These are phyloP conservation scores for Thyatira batis DNA, from an alignment of 2,888 invertebrate species.

Conservation along the genomic window DNA sequence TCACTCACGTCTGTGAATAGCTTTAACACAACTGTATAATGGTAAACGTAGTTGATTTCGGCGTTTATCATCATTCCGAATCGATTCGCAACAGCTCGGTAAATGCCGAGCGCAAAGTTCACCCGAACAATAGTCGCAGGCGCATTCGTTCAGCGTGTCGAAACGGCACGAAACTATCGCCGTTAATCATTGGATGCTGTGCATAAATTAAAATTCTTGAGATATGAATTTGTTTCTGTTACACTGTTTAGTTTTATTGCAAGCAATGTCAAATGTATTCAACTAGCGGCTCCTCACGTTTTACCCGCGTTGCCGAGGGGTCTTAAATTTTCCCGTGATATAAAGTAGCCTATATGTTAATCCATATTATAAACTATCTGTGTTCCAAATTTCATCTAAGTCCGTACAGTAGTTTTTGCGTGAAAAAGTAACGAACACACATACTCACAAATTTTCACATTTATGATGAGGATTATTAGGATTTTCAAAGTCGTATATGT, in stretches of 20 bases:
- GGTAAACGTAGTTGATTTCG: slow-evolving; percentile 37
- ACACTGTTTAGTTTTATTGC: background rate
- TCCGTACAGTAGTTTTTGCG: too few relatives aligned
- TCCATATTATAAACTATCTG: too few relatives aligned
- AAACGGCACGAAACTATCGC: slow-evolving; percentile 38
- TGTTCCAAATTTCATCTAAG: too few relatives aligned
- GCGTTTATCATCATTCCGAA: slow-evolving; percentile 57
- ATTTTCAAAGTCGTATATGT: too few relatives aligned
- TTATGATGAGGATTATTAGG: too few relatives aligned
- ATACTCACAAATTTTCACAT: too few relatives aligned
- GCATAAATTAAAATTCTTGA: background rate
- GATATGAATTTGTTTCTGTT: background rate
- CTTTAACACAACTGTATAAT: slow-evolving; percentile 11
- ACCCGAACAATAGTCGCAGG: slow-evolving; percentile 57
- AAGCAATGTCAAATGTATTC: too few relatives aligned
- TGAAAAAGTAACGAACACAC: too few relatives aligned
- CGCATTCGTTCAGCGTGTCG: slow-evolving; percentile 45
- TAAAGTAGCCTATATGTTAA: too few relatives aligned
- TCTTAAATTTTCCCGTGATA: too few relatives aligned
- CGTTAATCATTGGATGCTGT: slow-evolving; percentile 10
- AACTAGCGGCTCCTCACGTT: too few relatives aligned
- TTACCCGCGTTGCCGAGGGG: too few relatives aligned
- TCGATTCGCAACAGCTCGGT: slow-evolving; percentile 64
- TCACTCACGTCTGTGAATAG: background rate
- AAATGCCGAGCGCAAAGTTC: slow-evolving; percentile 78